Evolutionary conservation across 2,113 vertebrate genomes (phyloP).

Genomic region (Scolopax mira): DNA sequence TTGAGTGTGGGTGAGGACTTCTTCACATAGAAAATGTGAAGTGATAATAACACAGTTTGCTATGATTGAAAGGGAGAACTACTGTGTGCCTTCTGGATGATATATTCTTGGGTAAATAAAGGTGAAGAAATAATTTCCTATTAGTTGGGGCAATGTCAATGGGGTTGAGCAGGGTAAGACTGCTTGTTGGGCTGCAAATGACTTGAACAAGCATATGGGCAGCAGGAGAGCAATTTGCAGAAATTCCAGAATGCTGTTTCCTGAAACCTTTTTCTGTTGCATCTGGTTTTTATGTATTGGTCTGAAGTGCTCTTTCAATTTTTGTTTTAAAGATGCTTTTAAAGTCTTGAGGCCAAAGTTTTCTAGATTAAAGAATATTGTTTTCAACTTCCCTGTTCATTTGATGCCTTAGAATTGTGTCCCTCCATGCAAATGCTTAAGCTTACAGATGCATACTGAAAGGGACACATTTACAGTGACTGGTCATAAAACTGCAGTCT

Average conservation of each 20-base stretch:
- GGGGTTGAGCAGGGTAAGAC: background rate
- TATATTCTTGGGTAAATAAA: background rate
- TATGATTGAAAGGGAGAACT: background rate
- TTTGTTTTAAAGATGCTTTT: background rate
- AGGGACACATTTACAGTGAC: background rate
- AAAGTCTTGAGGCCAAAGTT: background rate
- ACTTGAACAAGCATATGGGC: background rate
- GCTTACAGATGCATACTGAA: background rate
- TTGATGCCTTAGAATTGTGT: background rate
- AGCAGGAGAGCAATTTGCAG: background rate
- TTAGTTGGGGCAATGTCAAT: background rate
- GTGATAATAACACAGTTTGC: background rate
- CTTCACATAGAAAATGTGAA: background rate
- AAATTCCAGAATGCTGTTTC: background rate
- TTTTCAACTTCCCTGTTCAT: background rate
- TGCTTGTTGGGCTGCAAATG: background rate
- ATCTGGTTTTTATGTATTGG: background rate
- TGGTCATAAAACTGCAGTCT: background rate
- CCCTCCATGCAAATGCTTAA: background rate
- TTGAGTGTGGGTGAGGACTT: background rate
- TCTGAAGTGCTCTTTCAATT: background rate
- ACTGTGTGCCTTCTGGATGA: background rate
- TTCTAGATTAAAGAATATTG: background rate
- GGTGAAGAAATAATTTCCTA: background rate
- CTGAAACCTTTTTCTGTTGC: background rate